Base-by-base conservation (phyloP, 2,888 invertebrate genomes). In the Euzophera pinguis region DNA sequence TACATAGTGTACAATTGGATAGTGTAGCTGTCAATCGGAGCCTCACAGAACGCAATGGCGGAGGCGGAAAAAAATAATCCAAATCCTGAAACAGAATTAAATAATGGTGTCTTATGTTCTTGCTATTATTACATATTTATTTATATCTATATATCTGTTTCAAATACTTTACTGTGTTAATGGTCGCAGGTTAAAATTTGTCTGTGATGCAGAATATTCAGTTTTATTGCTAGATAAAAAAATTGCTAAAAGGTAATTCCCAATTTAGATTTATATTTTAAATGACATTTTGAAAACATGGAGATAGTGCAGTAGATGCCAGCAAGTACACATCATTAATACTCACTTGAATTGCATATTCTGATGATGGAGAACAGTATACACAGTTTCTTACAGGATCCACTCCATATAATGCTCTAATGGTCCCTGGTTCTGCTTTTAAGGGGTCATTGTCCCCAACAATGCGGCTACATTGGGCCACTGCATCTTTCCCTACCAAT, bases 1-100 rank as follows among this genome's bases (percentile, higher is more conserved):
- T 88, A 68, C 96, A 96, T 52, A 96, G 92, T 0, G 96, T 95
- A 60, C 94, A 94, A 68, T 95, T 94, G 32, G 92, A 87, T 4
- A 94, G 75, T 1, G 88, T 85, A 0, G 93, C 92, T 0, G 93
- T 92, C 16, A 92, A 83, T 22, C 80, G 76, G 0, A 92, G 80
- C 0, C 84, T 82, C 32, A 72, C 71, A 6, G 81, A 79, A 5
- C 76, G 76, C 13, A 73, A 55, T 14, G 81, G 73, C 0, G 84
- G 68, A 6, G 84, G 73, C 0, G 92, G 91, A 63, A 95, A 94
- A 67, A 95, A 95, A 64, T 93, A 93, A 43, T 91, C 84, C 3
- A 93, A 66, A 59, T 93, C 92, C 92, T 93, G 67, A 34, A 62
- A 82, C 71, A 56, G 41, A 22, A 5, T 22, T n/a, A n/a, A n/a